These are phyloP conservation scores for Thalassarche chlororhynchos DNA, from an alignment of 2,113 vertebrate genomes.

Conservation along the genomic window DNA sequence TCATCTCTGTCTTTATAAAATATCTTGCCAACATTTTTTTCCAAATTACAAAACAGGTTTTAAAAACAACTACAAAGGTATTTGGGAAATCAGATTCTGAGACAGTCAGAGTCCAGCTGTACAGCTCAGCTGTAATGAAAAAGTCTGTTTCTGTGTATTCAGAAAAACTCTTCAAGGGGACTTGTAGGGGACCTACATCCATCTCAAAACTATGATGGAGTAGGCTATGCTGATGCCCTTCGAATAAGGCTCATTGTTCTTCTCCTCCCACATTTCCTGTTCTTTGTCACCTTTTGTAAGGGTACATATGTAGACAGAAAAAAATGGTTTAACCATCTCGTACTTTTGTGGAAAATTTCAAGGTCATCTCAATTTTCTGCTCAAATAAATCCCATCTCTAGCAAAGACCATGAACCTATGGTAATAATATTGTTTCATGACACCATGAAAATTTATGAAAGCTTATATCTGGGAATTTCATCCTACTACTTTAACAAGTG, in stretches of 20 bases:
- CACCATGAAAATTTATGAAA: conserved; percentile 5
- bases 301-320: neutral
- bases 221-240: neutral
- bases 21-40: neutral
- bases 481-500: neutral
- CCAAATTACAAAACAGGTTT: neutral
- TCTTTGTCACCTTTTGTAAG: neutral
- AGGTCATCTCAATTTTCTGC: neutral
- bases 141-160: neutral
- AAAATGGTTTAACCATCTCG: neutral
- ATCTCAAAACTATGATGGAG: neutral
- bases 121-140: neutral
- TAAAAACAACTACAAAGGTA: neutral
- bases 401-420: neutral
- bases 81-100: neutral
- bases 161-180: neutral
- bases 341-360: neutral
- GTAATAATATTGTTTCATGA: neutral
- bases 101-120: neutral
- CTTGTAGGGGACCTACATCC: neutral
- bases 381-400: neutral
- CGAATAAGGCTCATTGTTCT: neutral
- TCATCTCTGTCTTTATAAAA: neutral
- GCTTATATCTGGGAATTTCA: neutral
- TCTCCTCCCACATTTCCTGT: neutral